These are phyloP conservation scores for Poliocrania exsul DNA, from an alignment of 2,797 vertebrate genomes.

Conservation along the genomic window DNA sequence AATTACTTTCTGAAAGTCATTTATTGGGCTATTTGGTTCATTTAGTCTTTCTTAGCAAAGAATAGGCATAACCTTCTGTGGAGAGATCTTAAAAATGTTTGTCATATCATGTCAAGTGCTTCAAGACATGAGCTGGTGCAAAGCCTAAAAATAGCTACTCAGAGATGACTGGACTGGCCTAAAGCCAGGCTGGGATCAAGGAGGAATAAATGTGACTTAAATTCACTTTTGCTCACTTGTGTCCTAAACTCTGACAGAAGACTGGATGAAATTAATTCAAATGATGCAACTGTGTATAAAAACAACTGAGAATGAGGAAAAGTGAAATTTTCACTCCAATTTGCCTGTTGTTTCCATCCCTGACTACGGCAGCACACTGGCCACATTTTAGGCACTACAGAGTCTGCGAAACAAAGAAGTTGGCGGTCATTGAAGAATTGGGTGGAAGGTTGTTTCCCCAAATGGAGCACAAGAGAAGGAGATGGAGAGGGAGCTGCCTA, in stretches of 20 bases:
- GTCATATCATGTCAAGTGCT: background rate
- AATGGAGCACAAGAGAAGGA: background rate
- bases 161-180: background rate
- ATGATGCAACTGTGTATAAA: background rate
- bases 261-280: background rate
- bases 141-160: conserved; percentile 14
- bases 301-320: background rate
- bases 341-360: background rate
- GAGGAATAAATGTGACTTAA: conserved; percentile 29
- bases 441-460: background rate
- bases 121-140: conserved; percentile 4
- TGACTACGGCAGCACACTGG: background rate
- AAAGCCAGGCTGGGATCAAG: conserved; percentile 17
- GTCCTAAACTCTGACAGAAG: background rate
- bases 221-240: background rate
- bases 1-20: background rate
- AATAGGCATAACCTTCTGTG: background rate
- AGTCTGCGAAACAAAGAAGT: background rate
- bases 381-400: background rate
- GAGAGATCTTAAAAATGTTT: conserved; percentile 23
- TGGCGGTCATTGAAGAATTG: background rate
- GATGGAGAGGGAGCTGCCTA: background rate
- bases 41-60: background rate
- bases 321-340: background rate
- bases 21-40: background rate